A percentile compares a stretch with the other conserved stretches of the same genome.
Evolutionary conservation across 2,888 invertebrate species (phyloP).

Genomic region (Trisateles emortualis): DNA sequence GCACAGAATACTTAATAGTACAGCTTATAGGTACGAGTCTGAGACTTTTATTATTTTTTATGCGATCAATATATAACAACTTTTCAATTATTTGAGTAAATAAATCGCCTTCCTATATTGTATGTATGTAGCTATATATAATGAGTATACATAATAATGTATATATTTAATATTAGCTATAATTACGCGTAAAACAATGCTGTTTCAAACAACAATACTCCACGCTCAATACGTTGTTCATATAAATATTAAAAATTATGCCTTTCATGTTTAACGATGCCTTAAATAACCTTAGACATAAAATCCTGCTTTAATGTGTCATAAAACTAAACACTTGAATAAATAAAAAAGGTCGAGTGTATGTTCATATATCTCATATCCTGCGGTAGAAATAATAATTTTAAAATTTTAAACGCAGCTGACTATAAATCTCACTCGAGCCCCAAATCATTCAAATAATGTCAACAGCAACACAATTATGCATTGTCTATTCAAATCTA

Average conservation of each 20-base stretch:
- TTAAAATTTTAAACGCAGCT: slow-evolving; percentile 58
- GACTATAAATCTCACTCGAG: slow-evolving; percentile 67
- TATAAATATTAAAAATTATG: slow-evolving; percentile 54
- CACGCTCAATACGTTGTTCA: slow-evolving; percentile 27
- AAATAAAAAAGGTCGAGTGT: slow-evolving; percentile 58
- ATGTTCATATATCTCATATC: slow-evolving; percentile 52
- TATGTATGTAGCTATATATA: neutral
- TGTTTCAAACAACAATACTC: slow-evolving; percentile 20
- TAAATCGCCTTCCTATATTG: no score
- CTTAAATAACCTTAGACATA: slow-evolving; percentile 66
- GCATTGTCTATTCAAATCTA: slow-evolving; percentile 67
- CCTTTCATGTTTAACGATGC: slow-evolving; percentile 67
- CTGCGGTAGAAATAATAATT: slow-evolving; percentile 43
- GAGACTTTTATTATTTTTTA: no score
- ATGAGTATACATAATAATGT: neutral
- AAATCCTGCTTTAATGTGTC: slow-evolving; percentile 65
- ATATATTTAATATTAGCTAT: slow-evolving; percentile 7
- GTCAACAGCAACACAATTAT: slow-evolving; percentile 72
- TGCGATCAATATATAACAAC: no score
- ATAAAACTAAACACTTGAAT: slow-evolving; percentile 71
- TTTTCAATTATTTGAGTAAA: no score
- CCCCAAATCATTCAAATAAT: slow-evolving; percentile 71
- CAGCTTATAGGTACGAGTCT: no score
- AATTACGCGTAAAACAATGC: slow-evolving; percentile 20
- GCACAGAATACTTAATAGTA: no score